Evolutionary conservation across 1,140 invertebrate genomes (phyloP), one percentile per base, ranked within the genome.

Genomic region (Hyles vespertilio): DNA sequence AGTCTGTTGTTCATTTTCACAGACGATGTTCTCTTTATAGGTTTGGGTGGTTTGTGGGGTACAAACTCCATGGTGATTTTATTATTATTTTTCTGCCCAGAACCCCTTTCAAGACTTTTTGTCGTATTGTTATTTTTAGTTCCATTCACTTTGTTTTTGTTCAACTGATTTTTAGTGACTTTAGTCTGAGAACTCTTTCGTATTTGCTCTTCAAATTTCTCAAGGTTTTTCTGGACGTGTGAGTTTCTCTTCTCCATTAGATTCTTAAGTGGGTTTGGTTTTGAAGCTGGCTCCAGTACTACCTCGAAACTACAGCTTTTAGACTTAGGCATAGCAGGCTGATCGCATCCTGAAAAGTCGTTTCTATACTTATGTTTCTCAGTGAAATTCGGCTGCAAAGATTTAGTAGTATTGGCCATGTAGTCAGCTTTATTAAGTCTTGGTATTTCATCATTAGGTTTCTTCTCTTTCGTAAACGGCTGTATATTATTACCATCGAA

Each of bases 41-140:
- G 87, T 79, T 89, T 90, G 5, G 92, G 91, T 3, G 92, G 91
- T 70, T 92, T 92, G 58, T 92, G 92, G 3, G 87, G 89, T 11
- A 92, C 83, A 84, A 90, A 90, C 71, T 92, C 81, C 89, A 89
- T 84, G 59, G 90, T 79, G 68, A 87, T 78, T 89, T 92, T 81
- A 79, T 91, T 86, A 60, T 81, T 75, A 58, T 86, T 87, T 51
- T 91, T 92, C 59, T 90, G 90, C 5, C 85, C 86, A 3, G 91
- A 81, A 67, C 91, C 91, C 54, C 91, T 86, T 75, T 92, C 91
- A 10, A 90, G 78, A 56, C 89, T 91, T 53, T 90, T 90, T 4
- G 89, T 90, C 2, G 77, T 69, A 59, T 87, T 85, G 53, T 84
- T 86, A 56, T 79, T 78, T 70, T 90, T 90, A 36, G 81, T 43